Conservation (phyloP, 2,113 vertebrate species). For the Gorsachius goisagi region DNA sequence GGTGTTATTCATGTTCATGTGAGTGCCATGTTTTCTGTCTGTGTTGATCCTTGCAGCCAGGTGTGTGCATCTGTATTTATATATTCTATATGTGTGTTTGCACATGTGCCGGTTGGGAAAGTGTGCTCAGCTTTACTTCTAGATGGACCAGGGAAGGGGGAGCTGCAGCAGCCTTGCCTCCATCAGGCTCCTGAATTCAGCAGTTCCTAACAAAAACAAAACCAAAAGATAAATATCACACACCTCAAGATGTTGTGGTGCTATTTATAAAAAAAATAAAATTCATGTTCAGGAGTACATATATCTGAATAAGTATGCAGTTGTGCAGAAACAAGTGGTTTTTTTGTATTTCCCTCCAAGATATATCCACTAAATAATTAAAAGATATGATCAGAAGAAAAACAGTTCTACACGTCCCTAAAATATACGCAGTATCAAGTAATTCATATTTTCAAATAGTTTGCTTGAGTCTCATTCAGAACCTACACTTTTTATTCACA, state of each 20-base stretch:
- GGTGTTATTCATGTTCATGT: not conserved
- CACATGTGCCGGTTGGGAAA: not conserved
- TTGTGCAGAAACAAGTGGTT: rapidly evolving
- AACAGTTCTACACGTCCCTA: not conserved
- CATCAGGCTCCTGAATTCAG: not conserved
- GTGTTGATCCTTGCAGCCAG: not conserved
- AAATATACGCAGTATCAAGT: not conserved
- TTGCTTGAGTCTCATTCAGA: not conserved
- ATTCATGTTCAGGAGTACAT: not conserved
- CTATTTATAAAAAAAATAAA: not conserved
- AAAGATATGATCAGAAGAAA: not conserved
- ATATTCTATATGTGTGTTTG: not conserved
- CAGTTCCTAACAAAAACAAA: not conserved
- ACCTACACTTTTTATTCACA: not conserved
- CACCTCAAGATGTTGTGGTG: not conserved
- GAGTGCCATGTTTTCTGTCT: not conserved
- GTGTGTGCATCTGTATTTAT: not conserved
- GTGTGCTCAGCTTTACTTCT: not conserved
- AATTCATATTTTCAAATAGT: not conserved
- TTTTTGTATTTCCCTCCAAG: not conserved
- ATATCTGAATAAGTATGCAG: not conserved
- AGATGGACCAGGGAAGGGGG: not conserved
- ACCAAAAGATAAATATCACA: not conserved
- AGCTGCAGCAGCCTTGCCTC: not conserved
- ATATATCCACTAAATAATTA: not conserved